Conservation (phyloP, 2,113 vertebrate genomes). For the Clarias gariepinus region DNA sequence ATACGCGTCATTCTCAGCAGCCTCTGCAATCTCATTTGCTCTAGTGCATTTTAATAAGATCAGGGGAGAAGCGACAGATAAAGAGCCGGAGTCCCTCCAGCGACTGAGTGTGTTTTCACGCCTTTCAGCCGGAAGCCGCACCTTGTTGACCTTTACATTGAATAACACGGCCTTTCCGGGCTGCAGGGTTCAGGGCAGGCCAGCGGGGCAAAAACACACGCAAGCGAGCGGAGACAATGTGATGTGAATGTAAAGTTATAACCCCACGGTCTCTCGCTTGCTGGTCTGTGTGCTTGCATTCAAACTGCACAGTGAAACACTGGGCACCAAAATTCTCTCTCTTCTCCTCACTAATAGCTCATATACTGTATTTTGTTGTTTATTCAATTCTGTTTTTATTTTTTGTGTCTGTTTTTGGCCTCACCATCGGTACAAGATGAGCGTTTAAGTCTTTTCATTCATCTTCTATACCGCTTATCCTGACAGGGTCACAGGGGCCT, state of each 20-base stretch:
- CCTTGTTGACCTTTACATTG: slow-evolving; percentile 48
- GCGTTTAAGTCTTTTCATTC: too few relatives aligned
- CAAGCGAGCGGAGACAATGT: slow-evolving; percentile 8
- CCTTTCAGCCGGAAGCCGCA: slow-evolving; percentile 28
- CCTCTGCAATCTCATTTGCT: slow-evolving; percentile 76
- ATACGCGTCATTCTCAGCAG: slow-evolving; percentile 75
- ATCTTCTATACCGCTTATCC: too few relatives aligned
- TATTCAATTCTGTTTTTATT: neutral
- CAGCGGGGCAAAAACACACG: slow-evolving; percentile 6
- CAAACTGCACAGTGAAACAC: neutral
- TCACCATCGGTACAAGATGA: neutral
- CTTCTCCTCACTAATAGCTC: neutral
- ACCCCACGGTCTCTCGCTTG: neutral
- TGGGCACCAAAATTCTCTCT: neutral
- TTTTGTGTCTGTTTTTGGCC: neutral
- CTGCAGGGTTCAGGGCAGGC: neutral
- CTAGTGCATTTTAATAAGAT: slow-evolving; percentile 76
- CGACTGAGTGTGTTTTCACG: slow-evolving; percentile 32
- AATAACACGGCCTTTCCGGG: slow-evolving; percentile 1
- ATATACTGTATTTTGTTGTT: neutral
- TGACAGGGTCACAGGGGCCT: too few relatives aligned
- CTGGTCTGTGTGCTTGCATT: neutral
- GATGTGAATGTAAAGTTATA: slow-evolving; percentile 22
- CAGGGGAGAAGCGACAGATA: slow-evolving; percentile 26
- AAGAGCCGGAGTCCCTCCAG: slow-evolving; percentile 29